Base-by-base conservation (phyloP, 2,113 vertebrate species). In the Sinosuthora webbiana region DNA sequence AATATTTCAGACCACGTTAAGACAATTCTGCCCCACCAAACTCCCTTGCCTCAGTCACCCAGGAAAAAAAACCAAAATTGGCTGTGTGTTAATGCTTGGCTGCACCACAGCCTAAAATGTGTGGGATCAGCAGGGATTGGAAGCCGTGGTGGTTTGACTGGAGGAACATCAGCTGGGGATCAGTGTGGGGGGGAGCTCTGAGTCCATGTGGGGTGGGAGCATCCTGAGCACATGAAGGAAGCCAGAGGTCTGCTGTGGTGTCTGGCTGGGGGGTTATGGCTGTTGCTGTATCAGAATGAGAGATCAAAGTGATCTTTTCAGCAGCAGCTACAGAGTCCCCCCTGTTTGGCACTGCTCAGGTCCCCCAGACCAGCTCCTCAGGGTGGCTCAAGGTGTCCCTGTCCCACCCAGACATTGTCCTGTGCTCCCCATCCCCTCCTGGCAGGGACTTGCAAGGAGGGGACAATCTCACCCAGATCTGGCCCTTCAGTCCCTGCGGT, bases 361-460 rank as follows among this genome's bases (percentile, higher is more conserved):
- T 7, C 1, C 31, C 62, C 44, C 31, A 50, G 13, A 7, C 0
- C 42, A 39, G 21, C 50, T 37, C 35, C 27, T 24, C 7, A 37
- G 53, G 24, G n/a, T 78, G 2, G 0, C 33, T 50, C 0, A 0
- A 25, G 69, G 6, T 31, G 27, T 41, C 42, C 50, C 4, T 33
- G 42, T 83, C 45, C 59, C 50, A 56, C 12, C 5, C 33, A 35
- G 7, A 31, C 25, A 25, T 3, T 41, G 37, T 35, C 28, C 2
- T 0, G 22, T 31, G 19, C 10, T 45, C 13, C 11, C 25, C 24
- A 6, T 9, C 17, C 59, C 13, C 39, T 28, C 22, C 39, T 68
- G 31, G 30, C 3, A 8, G 25, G 31, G 24, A 28, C 18, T n/a
- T 67, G 44, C 37, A 28, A 5, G 41, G 13, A 47, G 27, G 11